Evolutionary conservation across 2,113 vertebrate species (phyloP), one percentile per base, ranked within the genome.

Genomic region (Nothoprocta pentlandii): DNA sequence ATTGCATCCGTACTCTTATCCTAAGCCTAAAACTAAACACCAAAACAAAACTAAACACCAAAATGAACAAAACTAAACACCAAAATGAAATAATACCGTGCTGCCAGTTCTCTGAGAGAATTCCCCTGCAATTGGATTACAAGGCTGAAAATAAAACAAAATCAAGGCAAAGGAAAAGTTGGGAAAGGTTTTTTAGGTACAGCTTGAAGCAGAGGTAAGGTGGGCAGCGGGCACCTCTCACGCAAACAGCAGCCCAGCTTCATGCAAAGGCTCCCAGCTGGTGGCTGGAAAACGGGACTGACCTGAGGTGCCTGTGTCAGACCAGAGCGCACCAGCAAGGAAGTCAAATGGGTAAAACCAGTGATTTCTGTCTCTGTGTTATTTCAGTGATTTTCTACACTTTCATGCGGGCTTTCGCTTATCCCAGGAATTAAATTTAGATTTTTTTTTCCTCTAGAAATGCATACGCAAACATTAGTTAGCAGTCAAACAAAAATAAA

Each of bases 231-330:
- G 41, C 63, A 64, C 30, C 49, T 66, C 49, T 54, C 30, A 34
- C 4, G 4, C 49, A 21, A 36, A 41, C 49, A 10, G 4, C 19
- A 41, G 49, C 49, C 22, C 15, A 51, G 23, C 30, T 34, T 39
- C 53, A 22, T 34, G 5, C 46, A 36, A 78, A 83, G 39, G 26
- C 19, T 62, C 58, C 39, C 34, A 80, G 77, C 0, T 2, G 1
- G 11, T 62, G 41, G 6, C 61, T 61, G 74, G 36, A 77, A 80
- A 83, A 47, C 0, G 1, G 42, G 32, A 22, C 20, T 36, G 75
- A 54, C 25, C 34, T 1, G 2, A 26, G 62, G 23, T 0, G 0
- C 7, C 39, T 53, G 26, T 39, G 59, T 61, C 1, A 1, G 47
- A 77, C 19, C 16, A 28, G 12, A 69, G 12, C 6, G 41, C 28